Percentiles rank a stretch among this genome's conserved stretches.
Conservation (phyloP, 2,888 invertebrate species). For the Punctoribates punctum region DNA sequence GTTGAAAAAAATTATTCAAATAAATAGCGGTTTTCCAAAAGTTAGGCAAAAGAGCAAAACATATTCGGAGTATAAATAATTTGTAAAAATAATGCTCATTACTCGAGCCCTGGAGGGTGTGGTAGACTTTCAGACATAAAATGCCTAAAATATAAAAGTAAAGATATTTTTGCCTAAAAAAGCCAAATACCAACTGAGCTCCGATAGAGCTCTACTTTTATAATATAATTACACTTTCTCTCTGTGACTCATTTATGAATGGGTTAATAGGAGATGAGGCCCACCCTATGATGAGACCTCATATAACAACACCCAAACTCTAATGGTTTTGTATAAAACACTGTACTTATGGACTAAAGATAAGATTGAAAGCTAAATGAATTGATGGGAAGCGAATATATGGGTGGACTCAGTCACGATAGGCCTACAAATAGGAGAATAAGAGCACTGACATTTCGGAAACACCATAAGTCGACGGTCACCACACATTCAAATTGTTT, state of each 20-base stretch:
- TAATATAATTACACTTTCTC: slow-evolving; percentile 25
- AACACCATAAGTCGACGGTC: background rate
- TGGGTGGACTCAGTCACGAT: slow-evolving; percentile 31
- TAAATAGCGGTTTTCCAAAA: slow-evolving; percentile 7
- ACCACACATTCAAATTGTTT: background rate
- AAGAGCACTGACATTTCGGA: slow-evolving; percentile 33
- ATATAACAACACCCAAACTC: slow-evolving; percentile 24
- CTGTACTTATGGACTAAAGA: slow-evolving; percentile 9
- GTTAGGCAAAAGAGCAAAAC: background rate
- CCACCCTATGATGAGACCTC: slow-evolving; percentile 16
- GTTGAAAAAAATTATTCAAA: background rate
- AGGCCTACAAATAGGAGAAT: no score
- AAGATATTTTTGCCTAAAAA: slow-evolving; percentile 22
- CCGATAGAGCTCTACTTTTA: background rate
- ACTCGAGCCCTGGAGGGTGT: slow-evolving; percentile 33
- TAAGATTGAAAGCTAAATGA: slow-evolving; percentile 13
- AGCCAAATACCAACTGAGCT: slow-evolving; percentile 4
- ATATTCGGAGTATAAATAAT: slow-evolving; percentile 10
- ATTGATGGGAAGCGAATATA: background rate
- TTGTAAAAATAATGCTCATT: slow-evolving; percentile 31
- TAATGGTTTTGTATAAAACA: slow-evolving; percentile 24
- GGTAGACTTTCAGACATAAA: slow-evolving; percentile 25
- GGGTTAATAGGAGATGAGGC: slow-evolving; percentile 33
- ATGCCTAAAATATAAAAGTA: slow-evolving; percentile 7
- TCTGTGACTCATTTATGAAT: slow-evolving; percentile 34